Conservation (phyloP, 2,113 vertebrate species). For the Vulpes ferrilata region DNA sequence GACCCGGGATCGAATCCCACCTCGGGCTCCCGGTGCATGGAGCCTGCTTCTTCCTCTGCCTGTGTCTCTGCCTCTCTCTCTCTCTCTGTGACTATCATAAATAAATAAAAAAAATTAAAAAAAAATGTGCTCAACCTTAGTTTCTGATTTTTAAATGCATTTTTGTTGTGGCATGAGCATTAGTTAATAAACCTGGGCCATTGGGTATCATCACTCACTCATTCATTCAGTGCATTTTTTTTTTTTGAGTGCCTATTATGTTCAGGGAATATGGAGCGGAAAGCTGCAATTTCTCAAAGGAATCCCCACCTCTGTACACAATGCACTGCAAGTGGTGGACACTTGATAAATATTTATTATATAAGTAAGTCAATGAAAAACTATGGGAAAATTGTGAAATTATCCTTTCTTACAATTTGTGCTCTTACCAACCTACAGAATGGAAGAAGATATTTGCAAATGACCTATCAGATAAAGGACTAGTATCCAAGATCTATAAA, state of each 20-base stretch:
- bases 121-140: background rate
- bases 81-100: too few relatives aligned
- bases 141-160: slow-evolving; percentile 17
- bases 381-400: background rate
- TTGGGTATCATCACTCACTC: background rate
- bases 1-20: too few relatives aligned
- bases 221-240: background rate
- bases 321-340: background rate
- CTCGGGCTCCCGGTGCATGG: too few relatives aligned
- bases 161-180: background rate
- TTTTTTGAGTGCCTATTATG: background rate
- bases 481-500: too few relatives aligned
- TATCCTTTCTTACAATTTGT: background rate
- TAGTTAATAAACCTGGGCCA: background rate
- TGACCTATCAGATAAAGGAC: too few relatives aligned
- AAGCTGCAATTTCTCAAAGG: background rate
- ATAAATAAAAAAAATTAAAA: too few relatives aligned
- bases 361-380: background rate
- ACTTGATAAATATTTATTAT: background rate
- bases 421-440: background rate
- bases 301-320: background rate
- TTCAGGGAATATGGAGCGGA: background rate
- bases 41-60: too few relatives aligned
- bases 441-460: too few relatives aligned
- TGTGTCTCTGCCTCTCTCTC: too few relatives aligned